phyloP scores from a whole-genome alignment of 1,140 invertebrate genomes.

The Cyphomyrmex costatus region DNA sequence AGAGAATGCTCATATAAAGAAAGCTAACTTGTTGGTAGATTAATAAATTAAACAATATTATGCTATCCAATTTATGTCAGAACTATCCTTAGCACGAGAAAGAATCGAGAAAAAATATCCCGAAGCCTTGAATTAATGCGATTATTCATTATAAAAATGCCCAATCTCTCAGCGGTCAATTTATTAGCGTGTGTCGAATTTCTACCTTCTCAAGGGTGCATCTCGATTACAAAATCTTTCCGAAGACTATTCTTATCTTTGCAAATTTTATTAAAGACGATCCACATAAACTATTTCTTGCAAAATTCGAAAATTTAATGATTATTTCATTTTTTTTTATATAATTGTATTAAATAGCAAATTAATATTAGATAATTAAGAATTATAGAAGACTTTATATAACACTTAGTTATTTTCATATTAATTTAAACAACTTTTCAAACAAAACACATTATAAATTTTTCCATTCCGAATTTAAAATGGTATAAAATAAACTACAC shows the following conservation, averaged over 20 bases:
- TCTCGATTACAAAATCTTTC: not conserved
- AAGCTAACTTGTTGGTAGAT: not conserved
- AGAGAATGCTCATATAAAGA: constrained; percentile 13
- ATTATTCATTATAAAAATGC: constrained; percentile 22
- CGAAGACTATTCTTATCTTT: not conserved
- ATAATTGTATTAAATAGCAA: not conserved
- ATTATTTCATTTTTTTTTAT: not conserved
- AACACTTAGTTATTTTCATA: not conserved
- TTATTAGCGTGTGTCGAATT: constrained; percentile 30
- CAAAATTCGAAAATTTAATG: not conserved
- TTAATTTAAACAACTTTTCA: not conserved
- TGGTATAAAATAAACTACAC: constrained; percentile 1
- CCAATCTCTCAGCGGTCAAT: constrained; percentile 8
- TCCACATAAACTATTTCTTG: not conserved
- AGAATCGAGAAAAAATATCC: constrained; percentile 18
- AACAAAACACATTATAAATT: not conserved
- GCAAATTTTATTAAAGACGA: not conserved
- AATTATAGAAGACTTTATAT: not conserved
- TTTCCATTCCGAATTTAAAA: not conserved
- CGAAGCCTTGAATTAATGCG: constrained; percentile 19
- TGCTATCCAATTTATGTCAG: constrained; percentile 5
- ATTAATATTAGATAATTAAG: not conserved
- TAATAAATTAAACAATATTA: constrained; percentile 10
- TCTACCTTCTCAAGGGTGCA: not conserved
- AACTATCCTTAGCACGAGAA: not conserved